phyloP scores from a whole-genome alignment of 2,797 vertebrate genomes.

The Aphelocoma californica region DNA sequence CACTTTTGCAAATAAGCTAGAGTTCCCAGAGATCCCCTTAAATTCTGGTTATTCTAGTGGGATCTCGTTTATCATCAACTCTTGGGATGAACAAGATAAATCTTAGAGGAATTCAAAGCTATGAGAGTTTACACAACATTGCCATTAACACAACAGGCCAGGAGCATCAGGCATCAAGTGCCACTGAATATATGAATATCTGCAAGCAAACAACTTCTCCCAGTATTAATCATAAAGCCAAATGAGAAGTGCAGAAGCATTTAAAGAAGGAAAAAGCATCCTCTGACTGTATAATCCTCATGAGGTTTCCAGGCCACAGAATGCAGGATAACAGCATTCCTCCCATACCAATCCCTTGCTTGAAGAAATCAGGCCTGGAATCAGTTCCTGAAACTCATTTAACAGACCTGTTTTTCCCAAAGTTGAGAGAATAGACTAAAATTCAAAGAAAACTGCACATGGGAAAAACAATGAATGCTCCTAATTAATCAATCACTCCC shows the following conservation, averaged over 20 bases:
- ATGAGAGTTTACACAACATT: background rate
- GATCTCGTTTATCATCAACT: background rate
- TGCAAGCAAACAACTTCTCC: background rate
- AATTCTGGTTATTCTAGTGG: background rate
- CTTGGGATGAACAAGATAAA: background rate
- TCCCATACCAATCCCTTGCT: slow-evolving; percentile 74
- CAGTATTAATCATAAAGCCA: background rate
- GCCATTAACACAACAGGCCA: background rate
- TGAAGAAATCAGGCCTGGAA: slow-evolving; percentile 62
- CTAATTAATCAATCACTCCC: slow-evolving; percentile 5
- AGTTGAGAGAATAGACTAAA: slow-evolving; percentile 4
- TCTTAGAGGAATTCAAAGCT: background rate
- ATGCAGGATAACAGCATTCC: slow-evolving; percentile 75
- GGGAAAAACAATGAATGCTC: slow-evolving; percentile 1
- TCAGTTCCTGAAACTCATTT: slow-evolving; percentile 54
- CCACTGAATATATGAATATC: background rate
- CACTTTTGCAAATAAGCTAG: background rate
- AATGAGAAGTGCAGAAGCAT: background rate
- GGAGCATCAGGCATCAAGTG: background rate
- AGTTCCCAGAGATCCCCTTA: background rate
- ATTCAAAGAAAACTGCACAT: slow-evolving; percentile 21
- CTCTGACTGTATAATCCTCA: slow-evolving; percentile 54
- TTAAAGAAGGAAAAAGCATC: background rate
- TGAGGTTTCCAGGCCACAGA: slow-evolving; percentile 61
- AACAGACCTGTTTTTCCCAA: slow-evolving; percentile 56